Base-by-base conservation (phyloP, 1,140 invertebrate genomes). In the Orchesella cincta region DNA sequence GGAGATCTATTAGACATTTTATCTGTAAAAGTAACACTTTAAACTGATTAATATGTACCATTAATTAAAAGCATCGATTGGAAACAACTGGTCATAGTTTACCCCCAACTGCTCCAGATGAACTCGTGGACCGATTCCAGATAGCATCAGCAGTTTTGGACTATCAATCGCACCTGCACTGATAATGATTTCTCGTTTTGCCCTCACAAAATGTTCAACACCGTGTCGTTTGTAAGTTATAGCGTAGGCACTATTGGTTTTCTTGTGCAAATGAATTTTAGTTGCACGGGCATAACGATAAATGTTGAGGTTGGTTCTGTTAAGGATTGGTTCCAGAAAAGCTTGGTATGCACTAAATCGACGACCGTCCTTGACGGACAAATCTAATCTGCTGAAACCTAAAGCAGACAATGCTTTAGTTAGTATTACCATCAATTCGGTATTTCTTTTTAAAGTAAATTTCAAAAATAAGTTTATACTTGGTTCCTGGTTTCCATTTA, bases 401-500 rank as follows among this genome's bases (percentile, higher is more conserved):
- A 12, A 39, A 70, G 8, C 8, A 36, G 20, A 5, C 5, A 8
- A 18, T 5, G 39, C 18, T 46, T 18, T 46, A 46, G 18, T 8
- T 46, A 8, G 18, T 46, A 46, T 46, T 46, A 46, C 39, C 5
- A 46, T 46, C 18, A 18, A 18, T 46, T 16, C 23, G 14, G 16
- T 74, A 23, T 2, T 12, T 3, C 18, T 54, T n/a, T 23, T 46
- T 33, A 5, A 57, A 62, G 52, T 34, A 34, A 71, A 71, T 1
- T 31, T 5, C n/a, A 74, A 35, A 5, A 26, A 74, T 75, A 18
- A 33, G 33, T 16, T 8, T 23, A 20, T 31, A 76, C 94, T 93
- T 14, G 92, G 91, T 83, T 96, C 94, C 75, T 92, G 91, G 77
- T 94, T 92, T 0, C 95, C 95, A 85, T 97, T 96, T 57, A 95